Percentiles rank a stretch among this genome's conserved stretches.
These are phyloP conservation scores for Poeciliopsis turneri DNA, from an alignment of 2,797 vertebrate species.

Conservation along the genomic window DNA sequence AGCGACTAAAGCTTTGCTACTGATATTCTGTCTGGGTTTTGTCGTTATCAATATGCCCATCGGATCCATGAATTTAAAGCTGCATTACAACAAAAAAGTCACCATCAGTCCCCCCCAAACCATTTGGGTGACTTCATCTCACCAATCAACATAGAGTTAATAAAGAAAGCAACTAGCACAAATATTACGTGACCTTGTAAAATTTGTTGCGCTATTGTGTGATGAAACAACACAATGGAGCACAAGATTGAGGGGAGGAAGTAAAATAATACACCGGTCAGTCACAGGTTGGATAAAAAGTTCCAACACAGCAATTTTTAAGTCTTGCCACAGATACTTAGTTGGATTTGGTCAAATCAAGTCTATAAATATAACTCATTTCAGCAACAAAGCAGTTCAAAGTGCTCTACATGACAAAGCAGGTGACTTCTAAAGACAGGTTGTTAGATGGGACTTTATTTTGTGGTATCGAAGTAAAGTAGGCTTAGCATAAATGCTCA, in stretches of 20 bases:
- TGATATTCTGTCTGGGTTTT: background rate
- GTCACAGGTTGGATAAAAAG: background rate
- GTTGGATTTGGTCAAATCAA: background rate
- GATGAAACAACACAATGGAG: conserved; percentile 29
- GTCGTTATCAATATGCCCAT: background rate
- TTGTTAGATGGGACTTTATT: background rate
- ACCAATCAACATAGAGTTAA: conserved; percentile 30
- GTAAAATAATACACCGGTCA: background rate
- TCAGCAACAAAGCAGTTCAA: background rate
- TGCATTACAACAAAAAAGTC: conserved; percentile 45
- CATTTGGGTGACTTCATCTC: conserved; percentile 44
- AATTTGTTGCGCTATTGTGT: conserved; percentile 24
- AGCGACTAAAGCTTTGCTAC: background rate
- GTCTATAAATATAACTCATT: background rate
- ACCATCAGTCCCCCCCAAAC: conserved; percentile 27
- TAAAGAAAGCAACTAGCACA: conserved; percentile 23
- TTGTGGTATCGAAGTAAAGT: background rate
- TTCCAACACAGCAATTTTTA: background rate
- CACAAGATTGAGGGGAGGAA: conserved; percentile 1
- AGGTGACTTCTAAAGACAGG: background rate
- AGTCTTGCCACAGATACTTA: background rate
- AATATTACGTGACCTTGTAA: conserved; percentile 55
- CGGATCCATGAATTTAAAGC: conserved; percentile 30
- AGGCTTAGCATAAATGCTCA: background rate
- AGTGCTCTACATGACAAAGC: background rate